A percentile compares a stretch with the other conserved stretches of the same genome.
Evolutionary conservation across 2,888 invertebrate species (phyloP).

Genomic region (Caenorhabditis sinica): DNA sequence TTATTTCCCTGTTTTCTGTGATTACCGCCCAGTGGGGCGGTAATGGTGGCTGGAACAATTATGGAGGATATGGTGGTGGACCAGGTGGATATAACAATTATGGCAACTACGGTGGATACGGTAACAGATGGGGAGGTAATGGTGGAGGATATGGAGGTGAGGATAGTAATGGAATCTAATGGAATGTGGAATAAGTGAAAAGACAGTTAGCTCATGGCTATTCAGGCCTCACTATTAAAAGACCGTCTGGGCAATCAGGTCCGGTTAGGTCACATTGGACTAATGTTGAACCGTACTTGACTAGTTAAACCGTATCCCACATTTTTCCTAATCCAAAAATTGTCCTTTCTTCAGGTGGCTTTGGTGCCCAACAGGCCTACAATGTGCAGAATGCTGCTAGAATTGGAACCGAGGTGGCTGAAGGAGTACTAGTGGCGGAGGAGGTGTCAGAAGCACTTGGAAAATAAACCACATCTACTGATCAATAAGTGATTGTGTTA

Average conservation of each 20-base stretch:
- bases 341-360: constrained; percentile 37
- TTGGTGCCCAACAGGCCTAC: constrained; percentile 40
- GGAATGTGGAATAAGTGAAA: not conserved
- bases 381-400: constrained; percentile 55
- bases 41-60: constrained; percentile 46
- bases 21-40: constrained; percentile 38
- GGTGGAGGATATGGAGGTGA: constrained; percentile 28
- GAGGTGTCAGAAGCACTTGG: constrained; percentile 48
- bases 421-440: constrained; percentile 50
- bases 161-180: no score
- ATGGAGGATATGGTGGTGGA: constrained; percentile 27
- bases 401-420: constrained; percentile 54
- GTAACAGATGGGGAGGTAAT: constrained; percentile 3
- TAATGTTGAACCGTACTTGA: no score
- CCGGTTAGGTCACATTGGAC: no score
- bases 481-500: no score
- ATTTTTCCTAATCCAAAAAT: no score
- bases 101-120: constrained; percentile 25
- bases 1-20: not conserved
- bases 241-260: no score
- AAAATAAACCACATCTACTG: no score
- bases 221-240: no score
- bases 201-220: no score
- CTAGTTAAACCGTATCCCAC: no score
- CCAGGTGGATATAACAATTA: constrained; percentile 13